Base-by-base conservation (phyloP, 2,113 vertebrate genomes). In the Peromyscus polionotus region DNA sequence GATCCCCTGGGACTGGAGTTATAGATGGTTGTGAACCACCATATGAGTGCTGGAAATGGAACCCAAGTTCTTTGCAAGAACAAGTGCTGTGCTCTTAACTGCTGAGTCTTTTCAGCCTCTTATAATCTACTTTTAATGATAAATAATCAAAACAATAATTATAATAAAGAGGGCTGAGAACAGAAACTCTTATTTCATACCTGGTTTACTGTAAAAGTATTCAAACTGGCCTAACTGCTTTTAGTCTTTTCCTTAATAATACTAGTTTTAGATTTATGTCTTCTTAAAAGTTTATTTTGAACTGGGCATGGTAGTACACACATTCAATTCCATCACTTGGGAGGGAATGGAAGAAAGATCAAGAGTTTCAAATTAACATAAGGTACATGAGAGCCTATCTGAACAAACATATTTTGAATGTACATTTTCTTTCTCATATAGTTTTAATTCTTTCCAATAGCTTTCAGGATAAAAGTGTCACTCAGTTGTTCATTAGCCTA, bases 361-460 rank as follows among this genome's bases (percentile, higher is more conserved):
- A 89, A 89, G 51, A 54, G 12, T 39, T 9, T 54, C 72, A 39
- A 24, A 13, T 19, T 4, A 87, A 14, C 36, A n/a, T 19, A 59
- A 20, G 36, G 36, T 59, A 72, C 33, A 42, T 20, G 8, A 75
- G n/a, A 75, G 31, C 24, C 36, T 59, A 42, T 31, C 70, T 73
- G 26, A 89, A 75, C 20, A 31, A 57, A 11, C 8, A 89, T 57
- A 26, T 42, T 96, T 85, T 95, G n/a, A 76, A 39, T 17, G 24
- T n/a, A 94, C 61, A n/a, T 88, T 93, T 88, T 88, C 89, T 28
- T 91, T 28, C 54, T 93, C 36, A 94, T 77, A 45, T 91, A 86
- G 72, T 72, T 91, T 94, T 92, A 88, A 92, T 85, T 95, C 76
- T 95, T 94, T 39, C 39, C 65, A 94, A 31, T 17, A 61, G 39